phyloP scores from a whole-genome alignment of 2,113 vertebrate species.

The Ceyx cyanopectus region DNA sequence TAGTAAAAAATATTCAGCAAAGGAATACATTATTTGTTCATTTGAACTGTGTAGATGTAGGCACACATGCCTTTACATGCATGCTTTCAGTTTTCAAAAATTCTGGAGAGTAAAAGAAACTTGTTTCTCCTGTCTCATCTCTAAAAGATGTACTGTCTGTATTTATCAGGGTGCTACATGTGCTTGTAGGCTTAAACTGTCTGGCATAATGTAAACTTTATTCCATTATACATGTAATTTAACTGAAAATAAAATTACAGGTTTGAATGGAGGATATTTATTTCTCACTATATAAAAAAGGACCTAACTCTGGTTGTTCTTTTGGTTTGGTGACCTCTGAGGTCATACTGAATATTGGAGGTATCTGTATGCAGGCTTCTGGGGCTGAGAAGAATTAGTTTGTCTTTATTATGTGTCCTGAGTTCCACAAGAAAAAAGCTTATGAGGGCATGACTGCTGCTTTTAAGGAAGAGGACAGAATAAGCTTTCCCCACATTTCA shows the following conservation, averaged over 20 bases:
- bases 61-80: background rate
- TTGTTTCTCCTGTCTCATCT: fast-evolving
- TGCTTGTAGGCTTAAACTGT: background rate
- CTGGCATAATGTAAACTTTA: background rate
- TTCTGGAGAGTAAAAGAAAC: background rate
- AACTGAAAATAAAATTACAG: background rate
- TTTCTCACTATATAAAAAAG: background rate
- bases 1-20: background rate
- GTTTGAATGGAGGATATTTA: background rate
- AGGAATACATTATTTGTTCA: background rate
- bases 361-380: background rate
- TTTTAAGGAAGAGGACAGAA: background rate
- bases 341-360: background rate
- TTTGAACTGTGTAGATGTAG: background rate
- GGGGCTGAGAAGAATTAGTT: background rate
- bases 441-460: background rate
- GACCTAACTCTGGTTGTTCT: background rate
- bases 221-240: background rate
- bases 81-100: background rate
- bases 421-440: background rate
- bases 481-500: background rate
- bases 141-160: background rate
- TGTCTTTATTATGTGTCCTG: background rate
- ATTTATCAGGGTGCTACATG: fast-evolving
- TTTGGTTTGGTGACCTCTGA: background rate